Conservation (phyloP, 2,888 invertebrate genomes). For the Drosophila phalerata region DNA sequence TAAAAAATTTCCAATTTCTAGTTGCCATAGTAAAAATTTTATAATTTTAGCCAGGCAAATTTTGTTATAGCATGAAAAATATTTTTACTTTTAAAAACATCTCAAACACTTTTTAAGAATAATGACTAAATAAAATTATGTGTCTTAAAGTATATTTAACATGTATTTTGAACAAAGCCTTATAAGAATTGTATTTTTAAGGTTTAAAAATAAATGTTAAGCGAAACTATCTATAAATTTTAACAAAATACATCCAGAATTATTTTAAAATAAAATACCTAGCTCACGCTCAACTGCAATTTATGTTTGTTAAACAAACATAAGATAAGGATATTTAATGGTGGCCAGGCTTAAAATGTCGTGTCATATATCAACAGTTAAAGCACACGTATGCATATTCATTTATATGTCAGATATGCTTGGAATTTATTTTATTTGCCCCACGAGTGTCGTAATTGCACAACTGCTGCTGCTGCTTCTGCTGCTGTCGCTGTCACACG, state of each 20-base stretch:
- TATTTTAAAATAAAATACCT: neutral
- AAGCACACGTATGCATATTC: constrained; percentile 12
- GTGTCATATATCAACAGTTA: constrained; percentile 22
- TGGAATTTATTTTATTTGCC: constrained; percentile 38
- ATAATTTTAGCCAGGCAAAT: too few species aligned
- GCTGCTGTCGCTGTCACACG: constrained; percentile 25
- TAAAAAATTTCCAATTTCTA: too few species aligned
- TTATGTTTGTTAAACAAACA: neutral
- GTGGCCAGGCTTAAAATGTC: constrained; percentile 15
- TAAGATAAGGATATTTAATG: constrained; percentile 5
- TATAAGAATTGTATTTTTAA: neutral
- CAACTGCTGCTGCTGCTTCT: constrained; percentile 1
- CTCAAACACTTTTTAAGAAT: too few species aligned
- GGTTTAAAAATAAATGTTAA: neutral
- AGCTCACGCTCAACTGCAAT: neutral
- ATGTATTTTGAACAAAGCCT: neutral
- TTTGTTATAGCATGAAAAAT: too few species aligned
- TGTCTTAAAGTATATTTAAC: too few species aligned
- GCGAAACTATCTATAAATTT: neutral
- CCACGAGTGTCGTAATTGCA: constrained; percentile 34
- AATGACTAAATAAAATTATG: too few species aligned
- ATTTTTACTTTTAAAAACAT: neutral
- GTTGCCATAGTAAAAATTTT: too few species aligned
- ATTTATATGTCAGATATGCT: constrained; percentile 27
- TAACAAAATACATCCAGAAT: neutral